Evolutionary conservation across 1,140 invertebrate genomes (phyloP), one percentile per base, ranked within the genome.

Genomic region (Dreissena polymorpha): DNA sequence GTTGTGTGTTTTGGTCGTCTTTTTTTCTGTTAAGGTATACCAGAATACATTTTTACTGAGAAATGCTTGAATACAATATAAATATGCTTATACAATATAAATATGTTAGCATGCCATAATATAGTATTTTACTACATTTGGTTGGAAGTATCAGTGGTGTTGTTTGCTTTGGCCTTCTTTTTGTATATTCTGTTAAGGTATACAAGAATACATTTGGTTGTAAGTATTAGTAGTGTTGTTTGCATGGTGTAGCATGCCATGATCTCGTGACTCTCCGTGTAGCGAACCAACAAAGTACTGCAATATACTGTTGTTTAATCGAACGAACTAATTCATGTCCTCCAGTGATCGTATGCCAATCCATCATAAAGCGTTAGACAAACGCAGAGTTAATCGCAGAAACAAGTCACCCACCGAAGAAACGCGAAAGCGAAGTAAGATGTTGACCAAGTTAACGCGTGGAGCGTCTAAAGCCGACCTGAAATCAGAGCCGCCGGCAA

Each of bases 261-360:
- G 18, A 29, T 10, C 10, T 29, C 16, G 49, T 18, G 5, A 2
- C 2, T 29, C 12, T 3, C 8, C 27, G 8, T 49, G 49, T 18
- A 50, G 25, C 29, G 27, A 49, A 12, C 65, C 25, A 39, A 71
- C 16, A 71, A 18, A 71, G 50, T 5, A 71, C 23, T 49, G 18
- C 23, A 3, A 29, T 29, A 5, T 23, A 13, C 39, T 71, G 23
- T 49, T n/a, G 0, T 49, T n/a, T 6, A 71, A 39, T 39, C 3
- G 3, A 7, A 49, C 16, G 0, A 18, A n/a, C 27, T 49, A 10
- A 71, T 5, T 10, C 0, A 50, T 71, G 23, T 0, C 5, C 10
- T 49, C 23, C 50, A 82, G 79, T 10, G 79, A 82, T 55, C 79
- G 79, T 13, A 82, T 82, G 79, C 79, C 79, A 25, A 82, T 82